phyloP scores from a whole-genome alignment of 2,113 vertebrate genomes.

The Neotragus pygmaeus region DNA sequence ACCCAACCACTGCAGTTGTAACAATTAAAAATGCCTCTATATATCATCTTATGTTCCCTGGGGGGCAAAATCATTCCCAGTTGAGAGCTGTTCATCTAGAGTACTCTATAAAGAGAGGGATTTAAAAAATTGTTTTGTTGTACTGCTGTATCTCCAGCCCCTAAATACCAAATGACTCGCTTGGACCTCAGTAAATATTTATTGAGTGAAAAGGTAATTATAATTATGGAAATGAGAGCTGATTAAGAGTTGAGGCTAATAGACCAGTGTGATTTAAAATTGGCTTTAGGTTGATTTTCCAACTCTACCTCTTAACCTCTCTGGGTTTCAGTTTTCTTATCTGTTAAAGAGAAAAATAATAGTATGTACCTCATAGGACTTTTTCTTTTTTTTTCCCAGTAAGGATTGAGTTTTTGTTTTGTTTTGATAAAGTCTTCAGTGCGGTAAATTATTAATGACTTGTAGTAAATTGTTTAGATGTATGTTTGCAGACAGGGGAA shows the following conservation, averaged over 20 bases:
- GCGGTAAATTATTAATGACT: conserved; percentile 19
- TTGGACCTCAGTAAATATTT: background rate
- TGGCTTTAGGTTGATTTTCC: background rate
- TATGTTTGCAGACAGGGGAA: conserved; percentile 1
- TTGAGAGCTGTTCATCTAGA: background rate
- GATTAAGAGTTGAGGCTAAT: background rate
- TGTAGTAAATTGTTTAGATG: conserved; percentile 11
- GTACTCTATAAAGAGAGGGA: conserved; percentile 10
- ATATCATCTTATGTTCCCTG: background rate
- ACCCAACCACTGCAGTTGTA: background rate
- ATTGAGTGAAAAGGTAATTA: background rate
- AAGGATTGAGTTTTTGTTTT: background rate
- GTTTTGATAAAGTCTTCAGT: background rate
- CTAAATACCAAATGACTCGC: background rate
- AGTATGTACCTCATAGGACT: background rate
- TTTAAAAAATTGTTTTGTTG: background rate
- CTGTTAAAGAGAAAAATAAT: conserved; percentile 30
- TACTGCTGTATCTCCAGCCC: background rate
- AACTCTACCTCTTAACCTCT: background rate
- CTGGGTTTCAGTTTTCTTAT: conserved; percentile 31
- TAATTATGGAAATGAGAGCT: conserved; percentile 17
- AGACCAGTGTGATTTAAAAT: background rate
- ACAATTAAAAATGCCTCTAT: background rate
- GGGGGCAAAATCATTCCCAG: background rate
- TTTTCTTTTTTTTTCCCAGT: background rate